Base-by-base conservation (phyloP, 1,140 invertebrate species). In the Triops longicaudatus region DNA sequence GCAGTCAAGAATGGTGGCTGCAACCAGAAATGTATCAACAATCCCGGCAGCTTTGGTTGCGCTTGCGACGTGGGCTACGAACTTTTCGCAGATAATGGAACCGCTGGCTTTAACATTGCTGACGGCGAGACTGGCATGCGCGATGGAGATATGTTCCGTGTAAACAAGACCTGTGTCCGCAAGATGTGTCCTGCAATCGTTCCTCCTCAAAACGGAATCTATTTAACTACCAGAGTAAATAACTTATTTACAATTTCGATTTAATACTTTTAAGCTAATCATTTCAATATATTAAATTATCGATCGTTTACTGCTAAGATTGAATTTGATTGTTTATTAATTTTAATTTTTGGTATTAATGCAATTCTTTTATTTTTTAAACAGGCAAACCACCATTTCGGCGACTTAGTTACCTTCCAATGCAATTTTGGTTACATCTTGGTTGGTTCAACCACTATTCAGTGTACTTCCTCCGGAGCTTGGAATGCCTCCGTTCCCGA, bases 401-500 rank as follows among this genome's bases (percentile, higher is more conserved):
- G 94, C 0, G 96, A 98, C 83, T 85, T 93, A 42, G 91, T 97
- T 0, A 90, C 88, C 78, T 98, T 98, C 87, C 92, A 95, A 82
- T 99, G 97, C 84, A 90, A 97, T 81, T 97, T 98, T 84, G 97
- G 97, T 14, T 97, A 95, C 83, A 91, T 97, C 7, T 91, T 98
- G 87, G 89, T 90, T 79, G 96, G 96, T 73, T 90, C 91, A 73
- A 88, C 91, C 1, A 89, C 91, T 28, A 85, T 98, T 4, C 86
- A 93, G 63, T 99, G 97, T 84, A 92, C 92, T 6, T 94, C 94
- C 43, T 91, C 89, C 85, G 97, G 96, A 74, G 88, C 88, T 43
- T 99, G 97, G 97, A 98, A 98, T 85, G 94, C 94, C 81, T 92
- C 93, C 26, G 89, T 92, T 42, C 97, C 97, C 5, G 91, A 93